Evolutionary conservation across 2,888 invertebrate genomes (phyloP).

Genomic region (Minunthozetes semirufus): DNA sequence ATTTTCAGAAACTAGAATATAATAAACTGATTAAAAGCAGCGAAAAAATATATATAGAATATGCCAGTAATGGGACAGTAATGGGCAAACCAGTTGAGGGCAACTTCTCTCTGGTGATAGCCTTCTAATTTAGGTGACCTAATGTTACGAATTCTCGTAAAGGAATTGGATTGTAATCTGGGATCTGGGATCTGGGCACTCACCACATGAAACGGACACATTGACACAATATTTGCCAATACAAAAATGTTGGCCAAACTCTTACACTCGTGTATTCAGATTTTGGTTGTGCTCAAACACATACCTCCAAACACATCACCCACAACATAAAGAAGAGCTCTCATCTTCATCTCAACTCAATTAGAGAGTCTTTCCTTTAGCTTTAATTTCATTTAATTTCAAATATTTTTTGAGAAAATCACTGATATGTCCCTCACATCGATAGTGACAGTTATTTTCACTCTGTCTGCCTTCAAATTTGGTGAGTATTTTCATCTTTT

Average conservation of each 20-base stretch:
- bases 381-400: too few relatives aligned
- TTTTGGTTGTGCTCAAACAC: background rate
- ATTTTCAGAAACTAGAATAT: background rate
- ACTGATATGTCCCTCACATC: background rate
- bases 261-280: background rate
- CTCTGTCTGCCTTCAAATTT: background rate
- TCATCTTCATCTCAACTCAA: background rate
- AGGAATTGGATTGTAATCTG: background rate
- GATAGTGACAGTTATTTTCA: background rate
- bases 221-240: slow-evolving; percentile 29
- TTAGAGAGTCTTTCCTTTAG: background rate
- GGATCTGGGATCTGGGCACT: too few relatives aligned
- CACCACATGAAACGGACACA: background rate
- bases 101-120: background rate
- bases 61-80: slow-evolving; percentile 9
- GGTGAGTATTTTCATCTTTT: slow-evolving; percentile 1
- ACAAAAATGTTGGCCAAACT: slow-evolving; percentile 11
- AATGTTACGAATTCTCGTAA: slow-evolving; percentile 14
- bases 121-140: slow-evolving; percentile 31
- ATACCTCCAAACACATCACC: background rate
- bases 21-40: background rate
- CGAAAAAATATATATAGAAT: background rate
- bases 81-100: slow-evolving; percentile 24
- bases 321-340: background rate
- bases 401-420: background rate